Base-by-base conservation (phyloP, 2,113 vertebrate species). In the Hypocryptadius cinnamomeus region DNA sequence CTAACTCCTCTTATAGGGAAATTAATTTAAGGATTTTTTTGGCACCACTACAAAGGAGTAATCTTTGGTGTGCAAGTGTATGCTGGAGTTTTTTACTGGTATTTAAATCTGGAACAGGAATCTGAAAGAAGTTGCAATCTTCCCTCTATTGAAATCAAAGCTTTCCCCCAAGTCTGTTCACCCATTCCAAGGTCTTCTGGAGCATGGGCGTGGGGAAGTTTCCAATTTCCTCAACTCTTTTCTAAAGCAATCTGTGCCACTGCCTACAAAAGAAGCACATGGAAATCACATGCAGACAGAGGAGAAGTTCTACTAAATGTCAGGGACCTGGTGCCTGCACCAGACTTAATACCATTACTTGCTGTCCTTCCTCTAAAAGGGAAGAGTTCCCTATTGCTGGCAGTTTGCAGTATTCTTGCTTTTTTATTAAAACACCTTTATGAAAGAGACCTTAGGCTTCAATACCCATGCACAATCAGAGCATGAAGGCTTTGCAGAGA, bases 1-100 rank as follows among this genome's bases (percentile, higher is more conserved):
- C 28, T 27, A 72, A 79, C 57, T 79, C 30, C 4, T 70, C 25
- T 54, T 57, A 7, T 51, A 63, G n/a, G n/a, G n/a, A n/a, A n/a
- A n/a, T n/a, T n/a, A 65, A 79, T 76, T 94, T 93, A 93, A 95
- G 53, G 85, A 79, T 79, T 14, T 13, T 94, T 95, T 94, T 96
- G 88, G 76, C 86, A 91, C 15, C 12, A 28, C 56, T 91, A 78
- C 56, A 93, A 79, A 95, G 53, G 35, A 87, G 50, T 70, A 68
- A 93, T 72, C 87, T 91, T 89, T 93, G 85, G 57, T 94, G 78
- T 77, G 57, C 28, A 63, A 95, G 56, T 90, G 45, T 79, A 87
- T 8, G 0, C 16, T 92, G 56, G 69, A 84, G 23, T 39, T 92
- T 80, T 96, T 92, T 87, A 30, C 73, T 80, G 56, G 33, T 70